Conservation (phyloP, 2,113 vertebrate species). For the Prunella fulvescens region DNA sequence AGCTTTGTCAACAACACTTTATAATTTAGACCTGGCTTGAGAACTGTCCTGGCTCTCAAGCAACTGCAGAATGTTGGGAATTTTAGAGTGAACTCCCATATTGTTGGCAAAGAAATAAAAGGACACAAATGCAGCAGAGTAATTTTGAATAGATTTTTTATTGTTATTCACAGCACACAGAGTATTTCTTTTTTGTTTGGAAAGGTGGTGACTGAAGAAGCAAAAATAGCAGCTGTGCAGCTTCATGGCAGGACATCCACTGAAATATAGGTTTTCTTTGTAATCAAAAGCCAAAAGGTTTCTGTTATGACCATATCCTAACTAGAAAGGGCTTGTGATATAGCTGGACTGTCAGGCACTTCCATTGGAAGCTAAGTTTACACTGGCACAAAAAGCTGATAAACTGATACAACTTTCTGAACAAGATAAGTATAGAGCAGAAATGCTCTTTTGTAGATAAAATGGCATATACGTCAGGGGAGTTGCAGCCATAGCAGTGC, state of each 20-base stretch:
- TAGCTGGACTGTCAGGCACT: background rate
- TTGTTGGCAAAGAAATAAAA: constrained; percentile 4
- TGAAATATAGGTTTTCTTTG: background rate
- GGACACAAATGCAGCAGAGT: background rate
- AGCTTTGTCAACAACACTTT: constrained; percentile 54
- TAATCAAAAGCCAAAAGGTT: background rate
- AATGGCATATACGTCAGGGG: background rate
- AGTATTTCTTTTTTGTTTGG: constrained; percentile 9
- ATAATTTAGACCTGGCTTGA: constrained; percentile 62
- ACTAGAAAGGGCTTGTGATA: background rate
- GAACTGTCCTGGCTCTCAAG: constrained; percentile 33
- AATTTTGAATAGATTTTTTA: background rate
- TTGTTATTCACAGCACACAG: constrained; percentile 11
- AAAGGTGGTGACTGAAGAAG: constrained; percentile 21
- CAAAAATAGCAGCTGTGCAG: constrained; percentile 36
- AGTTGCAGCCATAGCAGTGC: background rate
- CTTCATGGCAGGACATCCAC: background rate
- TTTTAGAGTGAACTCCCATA: constrained; percentile 31
- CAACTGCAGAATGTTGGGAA: background rate
- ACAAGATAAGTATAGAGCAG: constrained; percentile 9
- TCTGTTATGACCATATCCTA: background rate
- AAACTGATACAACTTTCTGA: constrained; percentile 23
- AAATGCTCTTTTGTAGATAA: constrained; percentile 21
- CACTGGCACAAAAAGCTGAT: constrained; percentile 7
- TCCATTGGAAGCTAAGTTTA: constrained; percentile 34